Conservation (phyloP, 2,113 vertebrate species). For the Nematolebias whitei region DNA sequence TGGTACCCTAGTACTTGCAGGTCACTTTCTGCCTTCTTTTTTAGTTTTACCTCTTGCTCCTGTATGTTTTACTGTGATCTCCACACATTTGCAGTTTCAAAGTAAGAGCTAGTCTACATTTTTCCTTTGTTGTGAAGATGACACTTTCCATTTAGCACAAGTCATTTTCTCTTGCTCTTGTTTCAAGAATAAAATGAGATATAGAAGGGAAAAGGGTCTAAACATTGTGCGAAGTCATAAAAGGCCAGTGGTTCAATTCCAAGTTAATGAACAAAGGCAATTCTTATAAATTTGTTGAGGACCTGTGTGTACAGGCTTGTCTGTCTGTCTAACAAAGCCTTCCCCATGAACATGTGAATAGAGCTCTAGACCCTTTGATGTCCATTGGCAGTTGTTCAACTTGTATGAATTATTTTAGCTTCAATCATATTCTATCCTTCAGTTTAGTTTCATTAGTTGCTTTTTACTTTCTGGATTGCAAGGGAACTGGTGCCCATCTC, state of each 20-base stretch:
- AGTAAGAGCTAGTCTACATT: too few relatives aligned
- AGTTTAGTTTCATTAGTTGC: too few relatives aligned
- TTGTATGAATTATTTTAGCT: not conserved
- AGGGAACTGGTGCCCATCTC: too few relatives aligned
- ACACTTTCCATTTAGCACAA: slow-evolving; percentile 1
- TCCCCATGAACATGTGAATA: not conserved
- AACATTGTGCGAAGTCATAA: slow-evolving; percentile 45
- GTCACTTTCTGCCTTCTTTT: too few relatives aligned
- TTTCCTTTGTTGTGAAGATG: not conserved
- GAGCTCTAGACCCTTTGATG: not conserved
- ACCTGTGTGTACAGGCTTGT: slow-evolving; percentile 40
- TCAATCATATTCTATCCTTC: too few relatives aligned
- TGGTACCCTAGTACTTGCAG: too few relatives aligned
- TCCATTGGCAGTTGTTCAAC: not conserved
- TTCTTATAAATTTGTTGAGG: slow-evolving; percentile 50
- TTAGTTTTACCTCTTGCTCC: not conserved
- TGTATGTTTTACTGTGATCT: not conserved
- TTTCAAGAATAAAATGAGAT: not conserved
- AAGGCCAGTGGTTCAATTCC: slow-evolving; percentile 56
- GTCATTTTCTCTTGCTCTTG: not conserved
- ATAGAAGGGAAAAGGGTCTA: slow-evolving; percentile 8
- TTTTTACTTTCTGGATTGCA: too few relatives aligned
- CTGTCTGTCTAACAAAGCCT: slow-evolving; percentile 10
- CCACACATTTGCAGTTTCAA: too few relatives aligned
- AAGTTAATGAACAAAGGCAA: slow-evolving; percentile 57